Percentiles rank a stretch among this genome's conserved stretches.
These are phyloP conservation scores for Wiebesia pumilae DNA, from an alignment of 1,140 invertebrate genomes.

Conservation along the genomic window DNA sequence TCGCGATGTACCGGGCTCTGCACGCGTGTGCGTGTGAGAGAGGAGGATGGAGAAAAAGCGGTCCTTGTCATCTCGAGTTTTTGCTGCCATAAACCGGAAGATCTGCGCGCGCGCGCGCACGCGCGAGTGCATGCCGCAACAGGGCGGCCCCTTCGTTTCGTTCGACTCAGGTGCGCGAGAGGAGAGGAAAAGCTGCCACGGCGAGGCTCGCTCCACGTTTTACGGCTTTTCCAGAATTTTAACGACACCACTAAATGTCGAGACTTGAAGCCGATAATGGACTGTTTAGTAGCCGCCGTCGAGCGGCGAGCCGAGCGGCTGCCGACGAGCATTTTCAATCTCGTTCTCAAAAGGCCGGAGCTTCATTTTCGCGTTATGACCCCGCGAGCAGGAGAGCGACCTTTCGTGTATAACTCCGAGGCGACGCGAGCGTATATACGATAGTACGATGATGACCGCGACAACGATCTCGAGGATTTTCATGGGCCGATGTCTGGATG, in stretches of 20 bases:
- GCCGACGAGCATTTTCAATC: conserved; percentile 41
- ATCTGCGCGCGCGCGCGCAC: conserved; percentile 15
- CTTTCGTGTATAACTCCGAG: not conserved
- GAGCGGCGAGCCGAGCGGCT: not conserved
- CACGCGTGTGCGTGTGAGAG: not conserved
- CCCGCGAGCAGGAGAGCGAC: not conserved
- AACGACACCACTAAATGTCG: conserved; percentile 67
- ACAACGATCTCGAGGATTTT: not conserved
- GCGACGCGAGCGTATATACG: not conserved
- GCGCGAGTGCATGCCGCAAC: conserved; percentile 36
- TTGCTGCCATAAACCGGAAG: conserved; percentile 66
- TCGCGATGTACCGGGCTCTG: not conserved
- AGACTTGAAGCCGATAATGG: conserved; percentile 57
- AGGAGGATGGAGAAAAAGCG: conserved; percentile 56
- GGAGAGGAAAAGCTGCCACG: conserved; percentile 46
- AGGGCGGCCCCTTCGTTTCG: not conserved
- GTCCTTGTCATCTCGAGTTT: conserved; percentile 62
- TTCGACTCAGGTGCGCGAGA: conserved; percentile 29
- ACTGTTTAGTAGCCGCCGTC: conserved; percentile 56
- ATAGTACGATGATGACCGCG: not conserved
- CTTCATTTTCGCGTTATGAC: conserved; percentile 34
- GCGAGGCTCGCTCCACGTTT: conserved; percentile 57
- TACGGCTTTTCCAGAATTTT: conserved; percentile 73
- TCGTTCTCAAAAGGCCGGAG: conserved; percentile 18
- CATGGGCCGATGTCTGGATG: not conserved